Percentiles rank a stretch among this genome's conserved stretches.
Evolutionary conservation across 2,797 vertebrate genomes (phyloP).

Genomic region (Xiphorhynchus erythropygius): DNA sequence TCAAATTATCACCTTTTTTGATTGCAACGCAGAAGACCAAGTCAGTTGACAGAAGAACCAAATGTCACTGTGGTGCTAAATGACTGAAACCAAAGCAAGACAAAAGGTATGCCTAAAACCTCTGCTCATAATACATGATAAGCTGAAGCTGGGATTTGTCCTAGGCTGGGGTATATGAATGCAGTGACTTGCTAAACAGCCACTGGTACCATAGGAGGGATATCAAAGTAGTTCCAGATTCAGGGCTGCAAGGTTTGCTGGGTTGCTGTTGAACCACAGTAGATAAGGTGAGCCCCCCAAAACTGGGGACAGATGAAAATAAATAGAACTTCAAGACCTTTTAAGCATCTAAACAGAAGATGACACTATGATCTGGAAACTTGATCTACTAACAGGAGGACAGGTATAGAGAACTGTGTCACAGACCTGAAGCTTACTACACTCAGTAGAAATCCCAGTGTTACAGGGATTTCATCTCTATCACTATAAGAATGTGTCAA

Average conservation of each 20-base stretch:
- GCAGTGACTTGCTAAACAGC: background rate
- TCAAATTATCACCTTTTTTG: conserved; percentile 59
- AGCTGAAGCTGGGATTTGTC: background rate
- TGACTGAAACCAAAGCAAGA: background rate
- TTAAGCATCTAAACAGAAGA: background rate
- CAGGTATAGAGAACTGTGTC: background rate
- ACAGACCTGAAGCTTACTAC: background rate
- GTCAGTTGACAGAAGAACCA: background rate
- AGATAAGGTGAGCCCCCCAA: background rate
- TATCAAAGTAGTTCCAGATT: background rate
- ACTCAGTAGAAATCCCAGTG: accelerated
- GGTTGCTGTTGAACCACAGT: background rate
- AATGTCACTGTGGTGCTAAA: background rate
- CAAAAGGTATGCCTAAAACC: background rate
- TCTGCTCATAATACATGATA: background rate
- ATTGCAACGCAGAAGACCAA: background rate
- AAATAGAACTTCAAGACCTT: background rate
- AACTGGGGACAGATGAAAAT: background rate
- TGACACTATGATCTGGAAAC: background rate
- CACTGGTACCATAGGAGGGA: background rate
- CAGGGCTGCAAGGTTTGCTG: background rate
- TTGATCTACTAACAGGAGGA: background rate
- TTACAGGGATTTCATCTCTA: background rate
- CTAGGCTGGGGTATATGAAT: background rate
- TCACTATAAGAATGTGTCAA: accelerated